Percentiles rank a stretch among this genome's conserved stretches.
phyloP scores from a whole-genome alignment of 2,797 vertebrate genomes.

The Otolemur crassicaudatus region DNA sequence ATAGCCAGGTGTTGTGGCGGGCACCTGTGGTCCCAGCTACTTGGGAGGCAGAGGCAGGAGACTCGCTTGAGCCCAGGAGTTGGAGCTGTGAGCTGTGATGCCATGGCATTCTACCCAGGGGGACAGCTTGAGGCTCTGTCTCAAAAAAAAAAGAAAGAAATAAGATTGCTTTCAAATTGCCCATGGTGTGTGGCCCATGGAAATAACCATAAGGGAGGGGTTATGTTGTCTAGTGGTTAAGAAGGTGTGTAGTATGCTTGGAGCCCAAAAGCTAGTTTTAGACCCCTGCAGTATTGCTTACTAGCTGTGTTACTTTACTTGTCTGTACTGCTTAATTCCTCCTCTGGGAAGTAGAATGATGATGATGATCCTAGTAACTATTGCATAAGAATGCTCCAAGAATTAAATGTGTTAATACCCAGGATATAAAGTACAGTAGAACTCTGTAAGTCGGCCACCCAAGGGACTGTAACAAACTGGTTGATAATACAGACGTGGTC shows the following conservation, averaged over 20 bases:
- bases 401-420: not conserved
- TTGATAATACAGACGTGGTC: too few relatives aligned
- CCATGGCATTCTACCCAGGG: too few relatives aligned
- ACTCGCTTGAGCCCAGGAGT: too few relatives aligned
- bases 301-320: not conserved
- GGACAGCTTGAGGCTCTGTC: too few relatives aligned
- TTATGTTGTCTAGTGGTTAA: not conserved
- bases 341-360: not conserved
- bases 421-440: not conserved
- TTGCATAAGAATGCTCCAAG: not conserved
- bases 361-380: not conserved
- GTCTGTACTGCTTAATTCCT: not conserved
- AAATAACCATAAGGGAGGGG: not conserved
- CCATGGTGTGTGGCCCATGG: not conserved
- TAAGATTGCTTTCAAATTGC: conserved; percentile 19
- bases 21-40: too few relatives aligned
- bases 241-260: not conserved
- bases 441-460: too few relatives aligned
- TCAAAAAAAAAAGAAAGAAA: not conserved
- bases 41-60: too few relatives aligned
- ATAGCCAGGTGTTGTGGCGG: too few relatives aligned
- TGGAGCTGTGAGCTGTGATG: too few relatives aligned
- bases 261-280: not conserved
- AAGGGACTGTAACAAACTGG: too few relatives aligned
- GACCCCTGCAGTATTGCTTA: not conserved